Conservation (phyloP, 2,113 vertebrate species). For the Nyctibius bracteatus region DNA sequence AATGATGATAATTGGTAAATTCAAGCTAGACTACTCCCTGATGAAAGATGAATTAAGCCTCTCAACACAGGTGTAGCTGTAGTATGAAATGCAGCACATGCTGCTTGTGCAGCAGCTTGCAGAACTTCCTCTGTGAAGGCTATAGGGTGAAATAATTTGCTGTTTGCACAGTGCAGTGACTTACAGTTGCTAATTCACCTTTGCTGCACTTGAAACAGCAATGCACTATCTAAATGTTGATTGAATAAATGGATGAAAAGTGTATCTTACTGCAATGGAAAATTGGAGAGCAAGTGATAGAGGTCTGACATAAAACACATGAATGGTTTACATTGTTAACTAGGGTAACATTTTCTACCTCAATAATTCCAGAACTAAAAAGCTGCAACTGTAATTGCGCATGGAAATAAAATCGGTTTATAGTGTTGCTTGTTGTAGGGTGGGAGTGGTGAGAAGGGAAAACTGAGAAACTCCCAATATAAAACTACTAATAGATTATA, state of each 20-base stretch:
- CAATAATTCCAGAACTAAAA: not conserved
- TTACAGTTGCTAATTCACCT: not conserved
- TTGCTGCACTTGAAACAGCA: not conserved
- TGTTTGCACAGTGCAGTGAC: not conserved
- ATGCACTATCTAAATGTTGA: not conserved
- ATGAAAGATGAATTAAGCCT: not conserved
- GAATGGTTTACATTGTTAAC: not conserved
- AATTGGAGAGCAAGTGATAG: not conserved
- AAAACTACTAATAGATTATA: not conserved
- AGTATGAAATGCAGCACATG: not conserved
- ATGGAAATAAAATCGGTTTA: not conserved
- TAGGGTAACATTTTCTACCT: not conserved
- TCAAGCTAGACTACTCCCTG: not conserved
- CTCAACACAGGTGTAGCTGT: not conserved
- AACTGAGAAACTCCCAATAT: not conserved
- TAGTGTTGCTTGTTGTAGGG: not conserved
- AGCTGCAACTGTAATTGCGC: not conserved
- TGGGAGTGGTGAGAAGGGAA: not conserved
- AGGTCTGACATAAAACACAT: not conserved
- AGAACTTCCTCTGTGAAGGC: not conserved
- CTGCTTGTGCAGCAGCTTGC: not conserved
- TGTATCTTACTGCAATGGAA: not conserved
- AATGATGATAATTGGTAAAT: not conserved
- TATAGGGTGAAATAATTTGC: not conserved
- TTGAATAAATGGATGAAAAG: not conserved